phyloP scores from a whole-genome alignment of 2,113 vertebrate species.

The Labrus mixtus region DNA sequence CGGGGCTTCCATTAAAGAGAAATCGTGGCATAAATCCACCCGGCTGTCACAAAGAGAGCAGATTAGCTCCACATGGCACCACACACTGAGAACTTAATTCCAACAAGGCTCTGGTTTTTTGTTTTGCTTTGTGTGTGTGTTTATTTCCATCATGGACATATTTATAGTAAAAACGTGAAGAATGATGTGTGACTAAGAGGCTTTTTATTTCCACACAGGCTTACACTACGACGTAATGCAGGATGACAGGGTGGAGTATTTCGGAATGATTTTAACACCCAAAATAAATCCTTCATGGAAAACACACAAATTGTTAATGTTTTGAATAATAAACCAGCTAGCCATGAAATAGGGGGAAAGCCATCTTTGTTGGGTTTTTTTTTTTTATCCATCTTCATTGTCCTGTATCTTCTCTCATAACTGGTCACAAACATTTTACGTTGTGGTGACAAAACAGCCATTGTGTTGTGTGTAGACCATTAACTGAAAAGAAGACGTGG shows the following conservation, averaged over 20 bases:
- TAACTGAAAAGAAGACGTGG: too few species aligned
- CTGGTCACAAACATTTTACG: too few species aligned
- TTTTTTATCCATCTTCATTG: too few species aligned
- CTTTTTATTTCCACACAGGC: background rate
- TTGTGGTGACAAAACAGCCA: too few species aligned
- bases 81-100: background rate
- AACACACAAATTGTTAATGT: background rate
- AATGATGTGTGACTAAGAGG: constrained; percentile 32
- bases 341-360: background rate
- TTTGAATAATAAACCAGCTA: too few species aligned
- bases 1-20: background rate
- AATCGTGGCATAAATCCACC: background rate
- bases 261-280: background rate
- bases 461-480: too few species aligned
- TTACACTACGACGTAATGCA: background rate
- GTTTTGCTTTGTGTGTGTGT: constrained; percentile 28
- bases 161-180: constrained; percentile 9
- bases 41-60: constrained; percentile 15
- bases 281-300: background rate
- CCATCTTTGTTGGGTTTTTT: too few species aligned
- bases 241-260: background rate
- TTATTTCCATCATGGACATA: background rate
- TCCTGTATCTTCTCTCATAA: too few species aligned
- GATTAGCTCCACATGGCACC: constrained; percentile 23
- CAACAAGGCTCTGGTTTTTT: background rate